These are phyloP conservation scores for Stichodactyla helianthus DNA, from an alignment of 64 coral and sea anemone species.

Conservation along the genomic window DNA sequence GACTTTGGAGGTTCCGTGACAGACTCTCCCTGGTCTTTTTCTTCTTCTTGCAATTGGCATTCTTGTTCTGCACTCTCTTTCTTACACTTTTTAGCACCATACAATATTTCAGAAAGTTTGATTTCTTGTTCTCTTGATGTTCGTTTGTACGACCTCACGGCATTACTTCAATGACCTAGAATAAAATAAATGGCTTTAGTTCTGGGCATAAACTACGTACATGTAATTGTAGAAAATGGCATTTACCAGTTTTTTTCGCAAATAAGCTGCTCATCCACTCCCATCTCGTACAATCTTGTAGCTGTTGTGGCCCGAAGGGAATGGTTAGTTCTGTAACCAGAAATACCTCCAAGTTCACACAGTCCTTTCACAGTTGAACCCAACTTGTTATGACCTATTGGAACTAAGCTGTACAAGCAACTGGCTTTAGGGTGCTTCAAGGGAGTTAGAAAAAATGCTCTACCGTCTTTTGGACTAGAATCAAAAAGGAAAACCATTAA, in stretches of 20 bases:
- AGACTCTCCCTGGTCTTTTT: too few relatives aligned
- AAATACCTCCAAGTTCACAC: conserved; percentile 9
- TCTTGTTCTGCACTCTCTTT: too few relatives aligned
- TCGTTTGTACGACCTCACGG: too few relatives aligned
- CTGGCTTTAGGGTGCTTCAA: background rate
- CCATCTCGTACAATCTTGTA: background rate
- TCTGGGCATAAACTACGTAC: too few relatives aligned
- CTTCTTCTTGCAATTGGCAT: too few relatives aligned
- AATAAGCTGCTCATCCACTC: background rate
- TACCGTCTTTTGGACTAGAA: background rate
- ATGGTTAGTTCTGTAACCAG: conserved; percentile 19
- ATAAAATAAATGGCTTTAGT: too few relatives aligned
- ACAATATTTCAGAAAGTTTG: too few relatives aligned
- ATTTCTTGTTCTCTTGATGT: too few relatives aligned
- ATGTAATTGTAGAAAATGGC: too few relatives aligned
- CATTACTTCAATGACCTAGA: too few relatives aligned
- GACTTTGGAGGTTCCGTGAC: too few relatives aligned
- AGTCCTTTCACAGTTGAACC: background rate
- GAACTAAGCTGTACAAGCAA: background rate
- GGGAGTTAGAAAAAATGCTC: background rate
- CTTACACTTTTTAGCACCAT: too few relatives aligned
- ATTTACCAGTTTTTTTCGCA: background rate
- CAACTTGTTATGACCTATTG: conserved; percentile 22
- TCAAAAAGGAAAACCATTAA: background rate
- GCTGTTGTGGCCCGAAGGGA: conserved; percentile 18